Evolutionary conservation across 2,797 vertebrate species (phyloP).

Genomic region (Darevskia nairensis): DNA sequence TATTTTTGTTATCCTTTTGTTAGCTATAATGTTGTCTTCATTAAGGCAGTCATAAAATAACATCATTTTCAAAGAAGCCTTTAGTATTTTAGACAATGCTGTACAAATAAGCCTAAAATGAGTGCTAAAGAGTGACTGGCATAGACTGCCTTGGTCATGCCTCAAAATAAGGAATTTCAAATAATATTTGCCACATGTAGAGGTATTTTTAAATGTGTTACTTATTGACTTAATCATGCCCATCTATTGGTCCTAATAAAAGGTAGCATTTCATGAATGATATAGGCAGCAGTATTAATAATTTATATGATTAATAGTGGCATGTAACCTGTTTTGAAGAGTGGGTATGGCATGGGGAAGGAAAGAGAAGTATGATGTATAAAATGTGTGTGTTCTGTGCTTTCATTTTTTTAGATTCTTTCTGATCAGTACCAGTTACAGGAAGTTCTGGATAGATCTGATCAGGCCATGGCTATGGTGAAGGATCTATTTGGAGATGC

Average conservation of each 20-base stretch:
- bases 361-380: background rate
- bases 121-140: background rate
- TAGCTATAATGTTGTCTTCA: background rate
- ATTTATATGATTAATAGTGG: background rate
- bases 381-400: slow-evolving; percentile 7
- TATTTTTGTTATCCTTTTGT: too few species aligned
- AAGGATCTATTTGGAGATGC: slow-evolving; percentile 87
- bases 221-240: background rate
- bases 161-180: background rate
- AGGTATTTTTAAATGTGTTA: background rate
- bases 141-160: background rate
- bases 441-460: slow-evolving; percentile 87
- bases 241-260: background rate
- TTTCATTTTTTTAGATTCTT: slow-evolving; percentile 82
- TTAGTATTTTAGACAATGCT: background rate
- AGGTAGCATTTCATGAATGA: background rate
- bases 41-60: background rate
- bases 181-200: background rate
- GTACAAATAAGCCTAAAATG: background rate
- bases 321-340: background rate
- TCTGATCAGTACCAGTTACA: slow-evolving; percentile 89
- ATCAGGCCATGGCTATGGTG: slow-evolving; percentile 86
- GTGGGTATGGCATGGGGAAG: background rate
- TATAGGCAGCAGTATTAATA: background rate
- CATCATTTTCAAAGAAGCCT: background rate